A percentile compares a stretch with the other conserved stretches of the same genome.
phyloP scores from a whole-genome alignment of 2,797 vertebrate genomes.

The Poliocrania exsul region DNA sequence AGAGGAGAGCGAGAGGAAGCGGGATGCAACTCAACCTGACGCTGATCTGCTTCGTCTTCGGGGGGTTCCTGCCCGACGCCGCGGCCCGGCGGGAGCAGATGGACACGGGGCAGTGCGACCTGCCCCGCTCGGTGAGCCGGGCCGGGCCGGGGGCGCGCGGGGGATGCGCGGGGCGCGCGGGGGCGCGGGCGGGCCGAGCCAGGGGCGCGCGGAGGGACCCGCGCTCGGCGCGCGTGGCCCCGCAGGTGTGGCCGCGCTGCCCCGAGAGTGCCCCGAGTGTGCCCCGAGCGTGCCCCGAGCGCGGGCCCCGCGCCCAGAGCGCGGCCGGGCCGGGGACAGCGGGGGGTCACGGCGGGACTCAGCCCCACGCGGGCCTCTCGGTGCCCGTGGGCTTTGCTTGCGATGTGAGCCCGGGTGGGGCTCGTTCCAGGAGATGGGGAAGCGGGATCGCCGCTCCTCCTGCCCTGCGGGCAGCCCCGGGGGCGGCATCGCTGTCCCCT shows the following conservation, averaged over 20 bases:
- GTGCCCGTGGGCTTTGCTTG: neutral
- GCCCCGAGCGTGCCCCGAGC: too few species aligned
- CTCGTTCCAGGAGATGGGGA: neutral
- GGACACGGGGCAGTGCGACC: conserved; percentile 22
- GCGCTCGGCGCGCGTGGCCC: neutral
- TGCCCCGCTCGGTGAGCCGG: conserved; percentile 30
- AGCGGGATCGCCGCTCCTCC: neutral
- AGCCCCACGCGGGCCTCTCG: neutral
- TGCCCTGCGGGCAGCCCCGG: neutral
- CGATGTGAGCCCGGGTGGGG: neutral
- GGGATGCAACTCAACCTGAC: conserved; percentile 81
- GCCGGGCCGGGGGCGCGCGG: neutral
- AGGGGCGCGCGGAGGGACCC: neutral
- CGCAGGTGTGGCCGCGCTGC: too few species aligned
- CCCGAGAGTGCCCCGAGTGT: too few species aligned
- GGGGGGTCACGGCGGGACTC: neutral
- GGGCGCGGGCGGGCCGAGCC: neutral
- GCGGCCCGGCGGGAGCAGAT: conserved; percentile 74
- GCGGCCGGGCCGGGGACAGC: neutral
- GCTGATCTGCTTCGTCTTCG: conserved; percentile 82
- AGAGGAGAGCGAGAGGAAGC: conserved; percentile 63
- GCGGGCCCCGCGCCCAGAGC: neutral
- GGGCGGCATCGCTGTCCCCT: neutral
- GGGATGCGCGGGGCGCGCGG: neutral
- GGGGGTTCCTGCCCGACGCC: conserved; percentile 76